Base-by-base conservation (phyloP, 2,888 invertebrate species). In the Eledona agricola region DNA sequence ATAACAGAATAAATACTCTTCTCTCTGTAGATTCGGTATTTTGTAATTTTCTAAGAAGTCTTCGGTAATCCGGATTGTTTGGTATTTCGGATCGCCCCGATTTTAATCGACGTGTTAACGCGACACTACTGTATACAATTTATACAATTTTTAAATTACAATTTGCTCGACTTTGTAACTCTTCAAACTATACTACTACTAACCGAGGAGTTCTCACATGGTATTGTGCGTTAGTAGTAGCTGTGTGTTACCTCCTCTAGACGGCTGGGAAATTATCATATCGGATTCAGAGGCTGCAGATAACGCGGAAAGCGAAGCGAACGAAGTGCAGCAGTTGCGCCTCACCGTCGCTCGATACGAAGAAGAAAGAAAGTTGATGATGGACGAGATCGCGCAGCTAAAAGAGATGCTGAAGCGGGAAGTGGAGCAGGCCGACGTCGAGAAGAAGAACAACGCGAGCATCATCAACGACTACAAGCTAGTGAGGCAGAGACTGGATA, bases 381-480 rank as follows among this genome's bases (percentile, higher is more conserved):
- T 72, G 60, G 80, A 60, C 71, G 80, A 71, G 73, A 79, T 74
- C 16, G 58, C 73, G 2, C 80, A 90, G 79, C 78, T 89, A 2
- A 89, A 89, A 60, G 88, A 89, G 45, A 86, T 91, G 78, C 80
- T 93, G 58, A 83, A 89, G 55, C 78, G 87, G 26, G 90, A 92
- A 72, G 83, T 91, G 15, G 83, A 86, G 9, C 85, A 87, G 64
- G 85, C 88, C 1, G 86, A 89, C 62, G 81, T 82, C 11, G 91
- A 90, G 55, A 84, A 86, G 22, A 81, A 83, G 3, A 84, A 89
- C 69, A 90, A 90, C 72, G 81, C 83, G 26, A 86, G 87, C 9
- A 94, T 96, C 26, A 92, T 96, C 60, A 81, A 88, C 34, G 96
- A 97, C 69, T 97, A 96, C 71, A 93, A 96, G 75, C 87, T 92